These are phyloP conservation scores for Nesogale talazaci DNA, from an alignment of 2,113 vertebrate species.

Conservation along the genomic window DNA sequence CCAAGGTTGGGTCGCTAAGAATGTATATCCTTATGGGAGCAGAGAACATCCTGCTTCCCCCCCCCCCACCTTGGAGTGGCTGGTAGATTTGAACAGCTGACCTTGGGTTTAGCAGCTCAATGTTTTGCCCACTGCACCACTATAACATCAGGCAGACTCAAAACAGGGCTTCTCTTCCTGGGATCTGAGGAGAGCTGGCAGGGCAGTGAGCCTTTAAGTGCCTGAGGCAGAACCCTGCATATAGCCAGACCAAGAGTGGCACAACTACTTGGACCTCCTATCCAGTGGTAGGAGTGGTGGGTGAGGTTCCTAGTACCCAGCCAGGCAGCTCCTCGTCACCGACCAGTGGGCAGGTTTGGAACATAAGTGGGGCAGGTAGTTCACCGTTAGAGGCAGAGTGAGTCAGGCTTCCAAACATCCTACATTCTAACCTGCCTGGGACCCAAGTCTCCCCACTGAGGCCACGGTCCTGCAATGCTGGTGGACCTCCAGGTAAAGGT, in stretches of 20 bases:
- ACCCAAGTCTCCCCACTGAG: background rate
- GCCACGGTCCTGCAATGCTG: background rate
- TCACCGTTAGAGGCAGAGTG: constrained; percentile 26
- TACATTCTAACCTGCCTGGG: background rate
- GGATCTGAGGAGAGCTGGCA: background rate
- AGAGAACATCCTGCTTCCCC: too few relatives aligned
- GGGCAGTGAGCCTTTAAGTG: background rate
- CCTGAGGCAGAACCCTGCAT: background rate
- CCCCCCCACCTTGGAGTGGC: too few relatives aligned
- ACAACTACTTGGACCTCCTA: background rate
- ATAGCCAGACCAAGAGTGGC: background rate
- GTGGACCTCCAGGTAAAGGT: background rate
- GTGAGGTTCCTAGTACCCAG: background rate
- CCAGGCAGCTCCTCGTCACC: constrained; percentile 3
- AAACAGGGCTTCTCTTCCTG: background rate
- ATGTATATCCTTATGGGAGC: too few relatives aligned
- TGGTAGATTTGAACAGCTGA: too few relatives aligned
- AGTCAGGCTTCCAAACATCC: background rate
- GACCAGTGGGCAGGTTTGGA: background rate
- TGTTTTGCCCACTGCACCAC: too few relatives aligned
- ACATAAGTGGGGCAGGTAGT: background rate
- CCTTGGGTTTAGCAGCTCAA: too few relatives aligned
- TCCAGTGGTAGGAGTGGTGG: background rate
- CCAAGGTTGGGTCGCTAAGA: too few relatives aligned
- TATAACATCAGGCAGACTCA: too few relatives aligned